These are phyloP conservation scores for Hypena proboscidalis DNA, from an alignment of 2,888 invertebrate species.

Conservation along the genomic window DNA sequence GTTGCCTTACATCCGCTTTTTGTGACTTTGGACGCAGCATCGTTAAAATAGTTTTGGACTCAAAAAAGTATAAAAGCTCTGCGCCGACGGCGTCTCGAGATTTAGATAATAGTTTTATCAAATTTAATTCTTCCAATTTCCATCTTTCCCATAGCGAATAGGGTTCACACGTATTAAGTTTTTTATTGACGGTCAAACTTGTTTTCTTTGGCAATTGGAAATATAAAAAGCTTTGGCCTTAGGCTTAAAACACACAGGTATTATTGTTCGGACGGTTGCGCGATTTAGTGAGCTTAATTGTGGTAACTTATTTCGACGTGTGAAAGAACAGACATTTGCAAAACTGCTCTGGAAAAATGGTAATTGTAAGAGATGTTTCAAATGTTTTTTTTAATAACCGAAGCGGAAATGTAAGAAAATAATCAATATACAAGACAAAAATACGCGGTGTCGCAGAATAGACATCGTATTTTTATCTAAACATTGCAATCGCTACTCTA, in stretches of 20 bases:
- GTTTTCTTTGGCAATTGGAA: constrained; percentile 6
- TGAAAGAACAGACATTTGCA: too few species aligned
- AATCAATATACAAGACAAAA: too few species aligned
- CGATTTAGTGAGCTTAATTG: not conserved
- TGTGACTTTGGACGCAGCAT: constrained; percentile 26
- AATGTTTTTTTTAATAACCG: too few species aligned
- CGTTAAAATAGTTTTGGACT: constrained; percentile 41
- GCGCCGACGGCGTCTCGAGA: constrained; percentile 15
- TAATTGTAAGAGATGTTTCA: too few species aligned
- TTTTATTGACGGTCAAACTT: constrained; percentile 18
- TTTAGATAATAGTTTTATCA: constrained; percentile 33
- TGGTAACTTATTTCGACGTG: too few species aligned
- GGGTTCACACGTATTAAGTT: constrained; percentile 37
- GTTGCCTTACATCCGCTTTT: constrained; percentile 13
- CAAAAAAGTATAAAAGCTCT: constrained; percentile 26
- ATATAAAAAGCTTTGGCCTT: constrained; percentile 25
- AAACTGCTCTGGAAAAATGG: too few species aligned
- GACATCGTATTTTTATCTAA: too few species aligned
- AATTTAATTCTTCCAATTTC: constrained; percentile 33
- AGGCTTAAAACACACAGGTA: not conserved
- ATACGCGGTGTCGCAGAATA: too few species aligned
- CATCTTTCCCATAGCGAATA: constrained; percentile 40
- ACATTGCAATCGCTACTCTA: too few species aligned
- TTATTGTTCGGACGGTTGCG: not conserved
- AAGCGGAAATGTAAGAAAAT: too few species aligned